phyloP scores from a whole-genome alignment of 2,888 invertebrate genomes.

The Lysandra bellargus region DNA sequence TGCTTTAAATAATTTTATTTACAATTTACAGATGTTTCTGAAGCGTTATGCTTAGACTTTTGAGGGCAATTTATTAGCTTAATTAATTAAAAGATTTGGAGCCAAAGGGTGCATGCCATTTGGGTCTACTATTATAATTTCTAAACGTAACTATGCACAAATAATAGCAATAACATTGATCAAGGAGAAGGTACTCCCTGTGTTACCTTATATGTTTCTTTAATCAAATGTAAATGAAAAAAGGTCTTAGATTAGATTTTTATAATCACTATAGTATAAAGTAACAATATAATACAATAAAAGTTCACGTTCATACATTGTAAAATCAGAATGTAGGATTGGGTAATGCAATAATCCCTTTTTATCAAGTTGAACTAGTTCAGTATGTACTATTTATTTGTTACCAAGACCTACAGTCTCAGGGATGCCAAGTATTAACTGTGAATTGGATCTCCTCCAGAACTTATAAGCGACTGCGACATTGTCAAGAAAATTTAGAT shows the following conservation, averaged over 20 bases:
- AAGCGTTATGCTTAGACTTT: conserved; percentile 20
- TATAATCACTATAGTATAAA: neutral
- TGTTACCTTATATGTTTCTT: too few species aligned
- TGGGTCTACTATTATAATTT: neutral
- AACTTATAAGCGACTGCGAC: conserved; percentile 21
- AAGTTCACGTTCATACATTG: neutral
- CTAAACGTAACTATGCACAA: neutral
- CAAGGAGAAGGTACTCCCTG: neutral
- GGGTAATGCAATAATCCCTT: neutral
- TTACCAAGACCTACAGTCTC: neutral
- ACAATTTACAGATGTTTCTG: conserved; percentile 16
- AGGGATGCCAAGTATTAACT: conserved; percentile 27
- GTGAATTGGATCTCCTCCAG: conserved; percentile 26
- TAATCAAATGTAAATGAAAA: neutral
- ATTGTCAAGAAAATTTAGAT: conserved; percentile 27
- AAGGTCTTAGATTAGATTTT: neutral
- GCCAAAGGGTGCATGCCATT: neutral
- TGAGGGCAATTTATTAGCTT: conserved; percentile 24
- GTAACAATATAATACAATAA: neutral
- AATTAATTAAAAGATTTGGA: conserved; percentile 25
- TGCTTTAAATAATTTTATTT: conserved; percentile 19
- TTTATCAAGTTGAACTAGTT: conserved; percentile 4
- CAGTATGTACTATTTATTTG: conserved; percentile 21
- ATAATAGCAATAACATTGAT: neutral
- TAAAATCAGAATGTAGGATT: neutral